Conservation (phyloP, 2,797 vertebrate species). For the Hydrolagus colliei region DNA sequence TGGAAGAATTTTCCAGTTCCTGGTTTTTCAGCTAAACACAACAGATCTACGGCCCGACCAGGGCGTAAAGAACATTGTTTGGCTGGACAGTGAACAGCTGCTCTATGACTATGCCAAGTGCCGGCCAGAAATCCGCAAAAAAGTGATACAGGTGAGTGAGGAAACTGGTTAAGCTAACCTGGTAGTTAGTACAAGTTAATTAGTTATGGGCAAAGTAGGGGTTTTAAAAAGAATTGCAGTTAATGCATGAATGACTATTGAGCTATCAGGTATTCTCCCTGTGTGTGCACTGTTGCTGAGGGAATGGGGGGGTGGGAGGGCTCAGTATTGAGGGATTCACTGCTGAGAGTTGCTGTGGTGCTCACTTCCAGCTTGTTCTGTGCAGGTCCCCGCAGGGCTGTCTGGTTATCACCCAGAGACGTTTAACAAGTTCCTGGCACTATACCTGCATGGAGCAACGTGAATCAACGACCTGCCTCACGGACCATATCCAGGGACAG, state of each 20-base stretch:
- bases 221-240: too few relatives aligned
- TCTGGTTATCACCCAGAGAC: conserved; percentile 74
- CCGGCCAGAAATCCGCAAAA: conserved; percentile 66
- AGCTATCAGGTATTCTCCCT: too few relatives aligned
- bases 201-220: too few relatives aligned
- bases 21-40: conserved; percentile 88
- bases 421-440: conserved; percentile 83
- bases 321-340: too few relatives aligned
- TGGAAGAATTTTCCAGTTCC: conserved; percentile 78
- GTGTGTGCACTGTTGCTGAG: too few relatives aligned
- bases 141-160: conserved; percentile 63
- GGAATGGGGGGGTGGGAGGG: too few relatives aligned
- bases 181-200: too few relatives aligned
- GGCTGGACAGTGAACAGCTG: conserved; percentile 73
- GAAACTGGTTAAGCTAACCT: not conserved
- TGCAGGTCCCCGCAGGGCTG: conserved; percentile 78
- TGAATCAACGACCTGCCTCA: conserved; percentile 47
- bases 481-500: too few relatives aligned
- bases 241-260: too few relatives aligned
- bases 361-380: conserved; percentile 35
- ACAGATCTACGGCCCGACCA: conserved; percentile 64
- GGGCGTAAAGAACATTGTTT: conserved; percentile 83
- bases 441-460: conserved; percentile 75
- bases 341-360: too few relatives aligned
- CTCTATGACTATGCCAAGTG: conserved; percentile 75